Evolutionary conservation across 2,888 invertebrate species (phyloP).

Genomic region (Reticulitermes lucifugus): DNA sequence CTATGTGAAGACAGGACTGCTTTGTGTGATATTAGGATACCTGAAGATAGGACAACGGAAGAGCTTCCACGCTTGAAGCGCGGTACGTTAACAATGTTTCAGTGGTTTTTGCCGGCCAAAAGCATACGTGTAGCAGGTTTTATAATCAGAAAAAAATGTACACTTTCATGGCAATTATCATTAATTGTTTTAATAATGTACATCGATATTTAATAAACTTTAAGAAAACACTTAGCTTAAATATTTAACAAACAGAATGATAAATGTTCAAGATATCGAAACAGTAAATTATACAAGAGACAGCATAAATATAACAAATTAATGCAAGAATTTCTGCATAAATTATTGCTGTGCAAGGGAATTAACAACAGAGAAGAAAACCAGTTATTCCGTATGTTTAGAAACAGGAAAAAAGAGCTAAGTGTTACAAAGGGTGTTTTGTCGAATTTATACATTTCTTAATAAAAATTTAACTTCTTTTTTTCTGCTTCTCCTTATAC

Average conservation of each 20-base stretch:
- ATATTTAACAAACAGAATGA: slow-evolving; percentile 46
- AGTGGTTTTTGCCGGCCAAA: too few species aligned
- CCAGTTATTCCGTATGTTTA: neutral
- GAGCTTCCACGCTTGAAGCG: too few species aligned
- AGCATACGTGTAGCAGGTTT: too few species aligned
- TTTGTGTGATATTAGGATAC: too few species aligned
- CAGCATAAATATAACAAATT: slow-evolving; percentile 23
- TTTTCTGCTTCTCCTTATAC: neutral
- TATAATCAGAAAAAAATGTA: too few species aligned
- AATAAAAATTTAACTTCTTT: neutral
- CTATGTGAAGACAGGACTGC: too few species aligned
- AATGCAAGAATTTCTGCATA: slow-evolving; percentile 24
- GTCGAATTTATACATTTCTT: neutral
- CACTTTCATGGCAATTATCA: neutral
- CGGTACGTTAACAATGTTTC: too few species aligned
- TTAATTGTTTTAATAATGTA: slow-evolving; percentile 52
- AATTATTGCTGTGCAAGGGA: slow-evolving; percentile 23
- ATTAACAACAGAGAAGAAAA: neutral
- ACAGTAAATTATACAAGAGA: slow-evolving; percentile 34
- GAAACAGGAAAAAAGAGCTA: neutral
- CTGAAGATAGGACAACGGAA: too few species aligned
- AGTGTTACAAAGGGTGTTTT: neutral
- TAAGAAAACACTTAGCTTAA: slow-evolving; percentile 54
- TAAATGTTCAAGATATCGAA: slow-evolving; percentile 30
- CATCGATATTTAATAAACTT: slow-evolving; percentile 54